These are phyloP conservation scores for Frieseomelitta varia DNA, from an alignment of 1,140 invertebrate species.

Conservation along the genomic window DNA sequence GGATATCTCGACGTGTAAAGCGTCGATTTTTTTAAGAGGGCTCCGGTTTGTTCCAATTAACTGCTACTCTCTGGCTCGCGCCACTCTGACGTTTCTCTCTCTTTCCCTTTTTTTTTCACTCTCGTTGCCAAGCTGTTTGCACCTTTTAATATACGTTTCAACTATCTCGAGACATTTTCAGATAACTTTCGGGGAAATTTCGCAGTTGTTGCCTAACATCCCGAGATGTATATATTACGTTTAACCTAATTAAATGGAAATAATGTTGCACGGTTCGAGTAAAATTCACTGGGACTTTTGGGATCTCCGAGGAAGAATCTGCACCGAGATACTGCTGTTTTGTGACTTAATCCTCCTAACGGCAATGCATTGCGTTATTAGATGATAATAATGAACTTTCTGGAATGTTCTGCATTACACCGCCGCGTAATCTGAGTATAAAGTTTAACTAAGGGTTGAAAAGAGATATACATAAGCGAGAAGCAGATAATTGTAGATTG, in stretches of 20 bases:
- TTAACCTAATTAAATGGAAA: conserved; percentile 31
- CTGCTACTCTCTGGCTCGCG: neutral
- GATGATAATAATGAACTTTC: neutral
- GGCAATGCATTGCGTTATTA: neutral
- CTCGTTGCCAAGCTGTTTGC: neutral
- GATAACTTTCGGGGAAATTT: neutral
- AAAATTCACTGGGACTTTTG: conserved; percentile 3
- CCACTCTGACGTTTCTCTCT: neutral
- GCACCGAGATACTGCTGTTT: conserved; percentile 15
- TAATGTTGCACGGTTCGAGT: conserved; percentile 11
- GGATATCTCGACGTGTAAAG: neutral
- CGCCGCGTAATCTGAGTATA: neutral
- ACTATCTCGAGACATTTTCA: neutral
- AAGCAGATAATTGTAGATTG: too few species aligned
- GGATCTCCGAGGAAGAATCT: neutral
- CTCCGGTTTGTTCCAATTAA: neutral
- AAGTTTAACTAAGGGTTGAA: neutral
- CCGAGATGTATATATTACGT: neutral
- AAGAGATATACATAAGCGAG: neutral
- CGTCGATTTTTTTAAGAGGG: neutral
- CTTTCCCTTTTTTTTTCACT: neutral
- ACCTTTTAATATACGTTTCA: neutral
- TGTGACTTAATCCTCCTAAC: conserved; percentile 8
- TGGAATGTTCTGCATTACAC: neutral
- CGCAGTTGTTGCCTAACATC: neutral